Percentiles rank a stretch among this genome's conserved stretches.
phyloP scores from a whole-genome alignment of 2,113 vertebrate genomes.

The Paratilapia polleni region DNA sequence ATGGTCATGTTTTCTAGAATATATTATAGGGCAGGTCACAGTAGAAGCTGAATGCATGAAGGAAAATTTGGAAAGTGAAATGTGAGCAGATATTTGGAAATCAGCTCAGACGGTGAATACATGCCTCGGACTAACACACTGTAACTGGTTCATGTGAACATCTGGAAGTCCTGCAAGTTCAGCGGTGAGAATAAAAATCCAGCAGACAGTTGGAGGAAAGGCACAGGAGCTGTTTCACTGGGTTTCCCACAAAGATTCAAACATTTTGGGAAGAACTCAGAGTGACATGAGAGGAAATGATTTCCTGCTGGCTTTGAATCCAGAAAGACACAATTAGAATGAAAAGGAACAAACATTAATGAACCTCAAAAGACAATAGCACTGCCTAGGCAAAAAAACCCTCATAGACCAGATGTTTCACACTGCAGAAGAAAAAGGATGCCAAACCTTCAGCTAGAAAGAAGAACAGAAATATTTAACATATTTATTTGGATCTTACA shows the following conservation, averaged over 20 bases:
- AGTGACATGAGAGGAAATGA: neutral
- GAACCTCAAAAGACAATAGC: no score
- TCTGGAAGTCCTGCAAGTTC: neutral
- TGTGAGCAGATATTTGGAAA: neutral
- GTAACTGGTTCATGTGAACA: fast-evolving
- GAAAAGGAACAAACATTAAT: no score
- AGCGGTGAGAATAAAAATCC: neutral
- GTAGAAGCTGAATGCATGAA: no score
- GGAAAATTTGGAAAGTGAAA: neutral
- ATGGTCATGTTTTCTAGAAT: no score
- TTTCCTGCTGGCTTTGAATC: neutral
- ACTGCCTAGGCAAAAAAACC: no score
- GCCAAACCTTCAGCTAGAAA: neutral
- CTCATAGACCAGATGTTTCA: neutral
- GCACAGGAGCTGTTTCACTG: neutral
- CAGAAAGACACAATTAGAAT: neutral
- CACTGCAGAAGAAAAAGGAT: neutral
- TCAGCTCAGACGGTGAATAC: neutral
- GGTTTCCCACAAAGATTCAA: neutral
- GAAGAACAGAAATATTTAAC: neutral
- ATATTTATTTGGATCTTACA: neutral
- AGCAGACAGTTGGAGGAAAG: neutral
- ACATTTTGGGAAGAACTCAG: neutral
- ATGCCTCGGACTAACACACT: neutral
- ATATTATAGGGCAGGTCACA: no score